These are phyloP conservation scores for Biston betularia DNA, from an alignment of 2,888 invertebrate genomes.

Conservation along the genomic window DNA sequence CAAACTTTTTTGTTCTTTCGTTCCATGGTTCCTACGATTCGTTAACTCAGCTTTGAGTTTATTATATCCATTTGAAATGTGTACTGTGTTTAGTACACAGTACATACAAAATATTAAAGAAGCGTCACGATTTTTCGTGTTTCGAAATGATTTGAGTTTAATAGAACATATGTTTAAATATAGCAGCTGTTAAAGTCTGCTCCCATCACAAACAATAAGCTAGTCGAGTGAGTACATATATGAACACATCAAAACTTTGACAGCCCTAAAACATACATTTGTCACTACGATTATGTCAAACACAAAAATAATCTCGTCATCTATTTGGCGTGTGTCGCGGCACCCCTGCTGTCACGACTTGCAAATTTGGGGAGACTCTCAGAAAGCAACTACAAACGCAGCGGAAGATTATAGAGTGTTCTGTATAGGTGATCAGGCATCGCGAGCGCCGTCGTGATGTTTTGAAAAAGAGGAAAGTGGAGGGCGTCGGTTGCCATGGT, in stretches of 20 bases:
- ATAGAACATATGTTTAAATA: background rate
- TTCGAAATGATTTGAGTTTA: background rate
- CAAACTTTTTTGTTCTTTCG: slow-evolving; percentile 15
- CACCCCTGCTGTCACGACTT: slow-evolving; percentile 78
- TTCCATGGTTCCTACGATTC: slow-evolving; percentile 11
- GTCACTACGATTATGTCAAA: slow-evolving; percentile 86
- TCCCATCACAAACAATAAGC: slow-evolving; percentile 51
- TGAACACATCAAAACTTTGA: slow-evolving; percentile 68
- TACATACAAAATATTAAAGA: background rate
- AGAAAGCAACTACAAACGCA: slow-evolving; percentile 65
- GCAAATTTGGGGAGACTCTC: slow-evolving; percentile 77
- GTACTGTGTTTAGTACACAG: background rate
- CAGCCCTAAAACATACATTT: slow-evolving; percentile 81
- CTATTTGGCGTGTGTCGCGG: slow-evolving; percentile 75
- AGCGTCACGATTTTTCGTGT: background rate
- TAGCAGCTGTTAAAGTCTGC: slow-evolving; percentile 46
- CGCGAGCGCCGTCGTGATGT: slow-evolving; percentile 74
- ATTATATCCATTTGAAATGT: slow-evolving; percentile 12
- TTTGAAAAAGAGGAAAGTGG: slow-evolving; percentile 75
- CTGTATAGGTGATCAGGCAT: slow-evolving; percentile 81
- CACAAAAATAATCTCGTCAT: slow-evolving; percentile 86
- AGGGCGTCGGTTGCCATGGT: slow-evolving; percentile 79
- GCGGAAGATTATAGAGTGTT: slow-evolving; percentile 77
- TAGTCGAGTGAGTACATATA: slow-evolving; percentile 58
- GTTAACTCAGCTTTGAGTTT: background rate